Percentiles rank a stretch among this genome's conserved stretches.
Evolutionary conservation across 2,888 invertebrate genomes (phyloP).

Genomic region (Dolichomitus sp.): DNA sequence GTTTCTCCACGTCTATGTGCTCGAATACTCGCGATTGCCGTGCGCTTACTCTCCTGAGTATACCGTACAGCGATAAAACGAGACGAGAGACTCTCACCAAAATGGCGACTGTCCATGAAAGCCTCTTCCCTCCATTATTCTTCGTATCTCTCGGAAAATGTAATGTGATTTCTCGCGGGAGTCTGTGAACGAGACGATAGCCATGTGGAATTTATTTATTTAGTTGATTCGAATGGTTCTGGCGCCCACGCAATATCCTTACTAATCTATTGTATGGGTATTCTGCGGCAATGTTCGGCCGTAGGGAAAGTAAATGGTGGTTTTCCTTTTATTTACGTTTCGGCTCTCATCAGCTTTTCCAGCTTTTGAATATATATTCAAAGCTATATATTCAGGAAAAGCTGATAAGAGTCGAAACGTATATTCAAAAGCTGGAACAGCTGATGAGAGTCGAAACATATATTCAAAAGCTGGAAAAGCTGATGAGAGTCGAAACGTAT

Average conservation of each 20-base stretch:
- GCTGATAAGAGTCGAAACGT: too few relatives aligned
- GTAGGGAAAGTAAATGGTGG: too few relatives aligned
- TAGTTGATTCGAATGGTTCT: background rate
- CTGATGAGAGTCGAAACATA: too few relatives aligned
- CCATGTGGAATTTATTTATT: background rate
- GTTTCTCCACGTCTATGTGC: slow-evolving; percentile 54
- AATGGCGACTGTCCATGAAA: slow-evolving; percentile 81
- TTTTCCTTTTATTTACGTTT: too few relatives aligned
- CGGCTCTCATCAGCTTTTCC: too few relatives aligned
- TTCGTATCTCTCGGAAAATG: background rate
- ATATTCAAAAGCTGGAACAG: too few relatives aligned
- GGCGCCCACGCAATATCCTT: background rate
- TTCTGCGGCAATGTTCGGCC: too few relatives aligned
- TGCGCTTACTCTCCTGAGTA: slow-evolving; percentile 40
- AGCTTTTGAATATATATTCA: too few relatives aligned
- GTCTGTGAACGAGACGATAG: background rate
- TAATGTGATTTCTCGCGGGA: slow-evolving; percentile 26
- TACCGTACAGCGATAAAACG: slow-evolving; percentile 15
- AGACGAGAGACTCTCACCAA: slow-evolving; percentile 69
- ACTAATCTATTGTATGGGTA: background rate
- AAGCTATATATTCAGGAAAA: too few relatives aligned
- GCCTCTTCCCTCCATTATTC: slow-evolving; percentile 73
- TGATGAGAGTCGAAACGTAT: too few relatives aligned
- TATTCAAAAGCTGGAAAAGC: too few relatives aligned
- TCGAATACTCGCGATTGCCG: slow-evolving; percentile 50